These are phyloP conservation scores for Trididemnum clinides DNA, from an alignment of 23 tunicate genomes.

Conservation along the genomic window DNA sequence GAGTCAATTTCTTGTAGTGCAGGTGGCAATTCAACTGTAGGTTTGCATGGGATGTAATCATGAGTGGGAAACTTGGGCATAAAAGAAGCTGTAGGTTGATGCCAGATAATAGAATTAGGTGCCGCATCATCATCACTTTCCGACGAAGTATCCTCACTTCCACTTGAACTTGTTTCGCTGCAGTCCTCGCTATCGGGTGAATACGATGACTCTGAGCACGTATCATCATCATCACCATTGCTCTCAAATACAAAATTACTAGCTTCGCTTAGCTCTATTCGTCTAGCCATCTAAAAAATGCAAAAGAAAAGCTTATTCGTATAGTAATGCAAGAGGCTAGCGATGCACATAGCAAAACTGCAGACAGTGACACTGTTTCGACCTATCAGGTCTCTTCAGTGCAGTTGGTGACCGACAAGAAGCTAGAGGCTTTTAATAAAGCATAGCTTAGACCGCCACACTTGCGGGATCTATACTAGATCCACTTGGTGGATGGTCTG, in stretches of 20 bases:
- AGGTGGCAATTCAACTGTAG: constrained; percentile 8
- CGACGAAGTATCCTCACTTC: constrained; percentile 15
- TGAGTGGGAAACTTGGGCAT: constrained; percentile 24
- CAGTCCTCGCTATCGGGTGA: constrained; percentile 14
- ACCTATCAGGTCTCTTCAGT: too few species aligned
- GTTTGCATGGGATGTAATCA: constrained; percentile 18
- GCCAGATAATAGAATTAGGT: constrained; percentile 1
- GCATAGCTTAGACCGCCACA: too few species aligned
- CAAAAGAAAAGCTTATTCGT: neutral
- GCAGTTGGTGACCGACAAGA: too few species aligned
- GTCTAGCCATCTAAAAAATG: constrained; percentile 23
- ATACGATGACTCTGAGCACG: constrained; percentile 21
- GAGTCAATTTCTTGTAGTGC: constrained; percentile 6
- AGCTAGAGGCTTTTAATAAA: too few species aligned
- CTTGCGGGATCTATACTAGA: too few species aligned
- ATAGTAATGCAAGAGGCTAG: neutral
- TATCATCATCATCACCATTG: constrained; percentile 8
- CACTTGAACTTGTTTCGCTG: constrained; percentile 13
- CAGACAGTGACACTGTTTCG: too few species aligned
- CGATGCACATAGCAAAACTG: neutral
- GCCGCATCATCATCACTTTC: constrained; percentile 12
- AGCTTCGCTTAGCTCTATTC: neutral
- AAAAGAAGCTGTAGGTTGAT: constrained; percentile 28
- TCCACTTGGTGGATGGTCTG: too few species aligned
- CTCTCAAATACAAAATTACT: constrained; percentile 20